Evolutionary conservation across 2,797 vertebrate genomes (phyloP), one percentile per base, ranked within the genome.

Genomic region (Natrix natrix): DNA sequence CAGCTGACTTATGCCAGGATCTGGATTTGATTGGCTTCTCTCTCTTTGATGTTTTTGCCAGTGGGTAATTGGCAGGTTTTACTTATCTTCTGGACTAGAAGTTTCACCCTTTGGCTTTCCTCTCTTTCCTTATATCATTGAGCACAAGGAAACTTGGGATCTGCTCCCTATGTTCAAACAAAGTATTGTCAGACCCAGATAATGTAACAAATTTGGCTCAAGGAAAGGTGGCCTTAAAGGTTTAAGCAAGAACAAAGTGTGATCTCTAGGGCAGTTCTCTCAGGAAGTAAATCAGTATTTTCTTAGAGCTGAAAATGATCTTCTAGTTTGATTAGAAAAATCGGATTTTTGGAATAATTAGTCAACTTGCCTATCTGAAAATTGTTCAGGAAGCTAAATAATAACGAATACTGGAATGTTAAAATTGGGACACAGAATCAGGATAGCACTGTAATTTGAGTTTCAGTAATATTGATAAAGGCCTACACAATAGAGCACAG

Each of bases 241-340:
- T n/a, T 95, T 92, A 96, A 87, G 92, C 43, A 92, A 92, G 96
- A 94, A 59, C 28, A 59, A 43, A 24, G 86, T 90, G 91, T 1
- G 1, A 13, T 92, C 93, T 95, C 90, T 59, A 26, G 93, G 87
- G 22, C 54, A 88, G 10, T 94, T 94, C 52, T 8, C 1, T 93
- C 93, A 95, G 87, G 93, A 95, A 92, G 94, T 57, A 96, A 96
- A 95, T 69, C 63, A 28, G 91, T 88, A 94, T 56, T 94, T 88
- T 92, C 52, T 59, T 93, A 78, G 57, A 57, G 43, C 94, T 0
- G 0, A 91, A 48, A 69, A 54, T 66, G 91, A 43, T 61, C 88
- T 96, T 94, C 92, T 94, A 22, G 4, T 92, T 95, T 96, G 91
- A 95, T 95, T 94, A 96, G 94, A 93, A 48, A 66, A 93, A 28